phyloP scores from a whole-genome alignment of 2,797 vertebrate genomes.

The Mus spretus region DNA sequence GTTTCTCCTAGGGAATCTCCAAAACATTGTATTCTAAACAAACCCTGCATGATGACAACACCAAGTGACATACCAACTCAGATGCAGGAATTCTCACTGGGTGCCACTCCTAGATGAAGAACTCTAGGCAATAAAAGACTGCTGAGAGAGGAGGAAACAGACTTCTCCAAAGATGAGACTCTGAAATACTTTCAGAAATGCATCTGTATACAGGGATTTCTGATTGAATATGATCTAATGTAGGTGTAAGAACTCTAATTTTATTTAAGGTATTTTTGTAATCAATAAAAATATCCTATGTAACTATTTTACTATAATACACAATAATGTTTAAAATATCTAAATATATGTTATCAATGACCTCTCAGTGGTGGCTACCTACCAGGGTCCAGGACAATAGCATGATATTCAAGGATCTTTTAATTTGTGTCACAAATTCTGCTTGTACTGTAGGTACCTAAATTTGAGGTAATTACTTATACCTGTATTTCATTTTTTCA shows the following conservation, averaged over 20 bases:
- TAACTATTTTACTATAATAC: not conserved
- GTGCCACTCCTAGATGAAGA: not conserved
- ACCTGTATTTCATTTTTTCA: not conserved
- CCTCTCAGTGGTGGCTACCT: not conserved
- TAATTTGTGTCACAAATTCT: not conserved
- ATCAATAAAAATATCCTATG: not conserved
- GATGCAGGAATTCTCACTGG: not conserved
- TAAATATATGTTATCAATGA: not conserved
- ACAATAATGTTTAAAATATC: not conserved
- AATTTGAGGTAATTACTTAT: conserved; percentile 1
- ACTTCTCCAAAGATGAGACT: not conserved
- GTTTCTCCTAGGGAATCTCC: not conserved
- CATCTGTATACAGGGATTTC: not conserved
- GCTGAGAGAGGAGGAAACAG: not conserved
- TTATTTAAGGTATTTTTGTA: not conserved
- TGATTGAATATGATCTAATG: not conserved
- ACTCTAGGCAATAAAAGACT: not conserved
- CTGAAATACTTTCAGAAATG: conserved; percentile 1
- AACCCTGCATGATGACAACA: not conserved
- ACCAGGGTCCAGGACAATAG: not conserved
- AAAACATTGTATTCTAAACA: not conserved
- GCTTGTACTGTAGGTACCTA: not conserved
- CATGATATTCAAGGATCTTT: not conserved
- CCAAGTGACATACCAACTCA: too few species aligned
- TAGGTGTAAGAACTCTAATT: not conserved